These are phyloP conservation scores for Muntiacus muntjak DNA, from an alignment of 2,113 vertebrate species.

Conservation along the genomic window DNA sequence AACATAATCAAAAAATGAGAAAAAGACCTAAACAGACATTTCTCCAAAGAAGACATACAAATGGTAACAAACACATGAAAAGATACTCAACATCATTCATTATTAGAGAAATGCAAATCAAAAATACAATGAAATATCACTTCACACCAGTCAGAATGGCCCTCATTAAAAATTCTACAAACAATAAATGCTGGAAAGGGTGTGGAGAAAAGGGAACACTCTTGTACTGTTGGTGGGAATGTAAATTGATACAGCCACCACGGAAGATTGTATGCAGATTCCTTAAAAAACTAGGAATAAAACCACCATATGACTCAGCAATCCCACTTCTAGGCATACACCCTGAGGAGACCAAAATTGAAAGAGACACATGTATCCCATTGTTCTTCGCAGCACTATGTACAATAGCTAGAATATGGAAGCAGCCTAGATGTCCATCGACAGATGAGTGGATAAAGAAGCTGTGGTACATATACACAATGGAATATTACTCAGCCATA, in stretches of 20 bases:
- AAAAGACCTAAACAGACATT: neutral
- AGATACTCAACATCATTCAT: neutral
- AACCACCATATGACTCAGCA: neutral
- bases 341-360: neutral
- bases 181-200: neutral
- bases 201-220: neutral
- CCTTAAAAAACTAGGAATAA: neutral
- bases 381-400: neutral
- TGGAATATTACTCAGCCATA: neutral
- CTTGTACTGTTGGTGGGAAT: neutral
- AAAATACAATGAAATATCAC: neutral
- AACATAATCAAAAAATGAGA: neutral
- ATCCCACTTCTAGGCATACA: neutral
- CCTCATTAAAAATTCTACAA: neutral
- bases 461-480: neutral
- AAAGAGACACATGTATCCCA: neutral
- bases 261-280: neutral
- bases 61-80: neutral
- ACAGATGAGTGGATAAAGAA: neutral
- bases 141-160: neutral
- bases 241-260: neutral
- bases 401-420: neutral
- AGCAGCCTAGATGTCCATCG: neutral
- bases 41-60: neutral
- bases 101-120: neutral